Evolutionary conservation across 2,888 invertebrate species (phyloP), one percentile per base, ranked within the genome.

Genomic region (Periphyllus acericola): DNA sequence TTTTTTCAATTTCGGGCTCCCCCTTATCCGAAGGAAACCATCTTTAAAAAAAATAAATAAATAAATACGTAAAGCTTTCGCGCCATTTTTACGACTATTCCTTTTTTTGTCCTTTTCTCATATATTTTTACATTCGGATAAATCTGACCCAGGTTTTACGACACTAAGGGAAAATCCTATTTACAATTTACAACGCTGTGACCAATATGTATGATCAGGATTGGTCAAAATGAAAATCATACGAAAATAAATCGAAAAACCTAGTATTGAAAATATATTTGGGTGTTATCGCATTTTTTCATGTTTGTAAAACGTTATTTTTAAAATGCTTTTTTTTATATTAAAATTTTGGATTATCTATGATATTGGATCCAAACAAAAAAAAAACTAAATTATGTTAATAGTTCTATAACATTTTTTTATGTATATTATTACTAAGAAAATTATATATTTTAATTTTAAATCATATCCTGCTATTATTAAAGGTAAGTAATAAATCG

Each of bases 31-130:
- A 60, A 80, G 29, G 46, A 87, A 74, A 87, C 86, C 72, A 87
- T 87, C 80, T 87, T 81, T 74, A 80, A 87, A 87, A 46, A 80
- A 86, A 87, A 86, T 60, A 87, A 87, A 86, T 79, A 86, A 86
- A 87, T 87, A 87, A 87, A 87, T 80, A 80, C 80, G 80, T 81
- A 87, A 87, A 87, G 86, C 80, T 81, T 87, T 87, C 86, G 72
- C 86, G 68, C 80, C 86, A 87, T 87, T 87, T 87, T 87, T 87
- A 87, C 86, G 86, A 87, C 86, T 80, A 87, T 87, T 80, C 74
- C 60, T 72, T 81, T 87, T 80, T 80, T 87, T 81, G 86, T 87
- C 80, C 80, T 87, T 87, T 79, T 80, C 52, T 86, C 78, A 86
- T 86, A 86, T 87, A 87, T 80, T 87, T 87, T 87, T 81, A 87